Evolutionary conservation across 2,888 invertebrate species (phyloP).

Genomic region (Drosophila multiciliata): DNA sequence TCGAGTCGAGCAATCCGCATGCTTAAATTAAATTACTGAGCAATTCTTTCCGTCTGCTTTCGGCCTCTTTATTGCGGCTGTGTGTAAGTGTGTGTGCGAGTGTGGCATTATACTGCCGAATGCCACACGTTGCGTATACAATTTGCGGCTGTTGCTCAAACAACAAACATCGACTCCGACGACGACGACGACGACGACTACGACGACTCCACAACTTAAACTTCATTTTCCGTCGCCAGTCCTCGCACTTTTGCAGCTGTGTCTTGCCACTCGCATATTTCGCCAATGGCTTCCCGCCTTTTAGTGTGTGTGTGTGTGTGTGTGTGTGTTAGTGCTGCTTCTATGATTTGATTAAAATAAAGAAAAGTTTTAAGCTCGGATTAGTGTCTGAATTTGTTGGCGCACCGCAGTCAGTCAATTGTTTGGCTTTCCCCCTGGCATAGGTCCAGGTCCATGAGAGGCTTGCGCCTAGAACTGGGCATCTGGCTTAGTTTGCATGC

Average conservation of each 20-base stretch:
- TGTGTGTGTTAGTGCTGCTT: constrained; percentile 2
- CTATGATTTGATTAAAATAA: constrained; percentile 77
- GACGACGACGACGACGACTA: not conserved
- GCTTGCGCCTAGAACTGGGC: not conserved
- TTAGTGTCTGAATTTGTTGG: constrained; percentile 74
- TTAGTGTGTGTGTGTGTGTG: not conserved
- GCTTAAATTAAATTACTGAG: constrained; percentile 78
- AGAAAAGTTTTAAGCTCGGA: constrained; percentile 80
- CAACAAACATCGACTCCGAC: not conserved
- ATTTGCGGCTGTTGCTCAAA: constrained; percentile 54
- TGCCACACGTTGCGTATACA: constrained; percentile 60
- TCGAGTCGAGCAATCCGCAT: constrained; percentile 35
- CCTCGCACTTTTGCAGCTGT: constrained; percentile 17
- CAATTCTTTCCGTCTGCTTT: constrained; percentile 75
- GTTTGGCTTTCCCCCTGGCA: constrained; percentile 40
- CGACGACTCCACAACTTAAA: constrained; percentile 41
- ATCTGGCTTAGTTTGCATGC: constrained; percentile 21
- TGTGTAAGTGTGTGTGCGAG: constrained; percentile 10
- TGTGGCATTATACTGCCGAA: constrained; percentile 50
- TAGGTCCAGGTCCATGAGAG: constrained; percentile 13
- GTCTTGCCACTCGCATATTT: constrained; percentile 55
- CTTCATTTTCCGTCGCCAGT: constrained; percentile 39
- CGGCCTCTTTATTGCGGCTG: constrained; percentile 40
- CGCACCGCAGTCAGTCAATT: constrained; percentile 58
- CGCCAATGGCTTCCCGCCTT: constrained; percentile 60